Evolutionary conservation across 2,888 invertebrate genomes (phyloP), one percentile per base, ranked within the genome.

Genomic region (Herminia tarsipennalis): DNA sequence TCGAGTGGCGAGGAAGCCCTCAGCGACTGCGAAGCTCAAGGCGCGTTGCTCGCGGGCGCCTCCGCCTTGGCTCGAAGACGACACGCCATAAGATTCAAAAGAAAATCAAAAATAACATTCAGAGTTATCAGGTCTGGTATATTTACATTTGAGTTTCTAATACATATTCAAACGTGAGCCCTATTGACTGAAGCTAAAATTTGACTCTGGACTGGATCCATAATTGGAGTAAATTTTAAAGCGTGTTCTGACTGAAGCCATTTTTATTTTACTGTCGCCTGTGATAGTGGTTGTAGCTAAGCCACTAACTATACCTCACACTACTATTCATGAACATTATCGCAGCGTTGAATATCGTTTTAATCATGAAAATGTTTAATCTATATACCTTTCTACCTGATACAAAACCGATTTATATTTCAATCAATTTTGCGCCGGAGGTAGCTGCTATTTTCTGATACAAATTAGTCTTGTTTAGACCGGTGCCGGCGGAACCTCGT

Each of bases 21-120:
- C 59, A 78, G 78, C 55, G 83, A 83, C 62, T 51, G 66, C 59
- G 79, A 83, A 53, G 65, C 78, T 57, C 76, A 86, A 70, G 73
- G 83, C 70, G 59, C 84, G 75, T 44, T 86, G 78, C 86, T 87
- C 78, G 67, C 88, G 75, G 79, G 86, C 81, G 64, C 86, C 83
- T 79, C 86, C 76, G 80, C 86, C 78, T 42, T 86, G 78, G 88
- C 84, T 68, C 70, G 88, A 74, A 78, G 90, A 78, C 84, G 90
- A 76, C 77, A 85, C 76, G 90, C 91, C 83, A 78, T 92, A 81
- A 90, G 78, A 63, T 71, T 84, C 45, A 90, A 86, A 62, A 80
- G 88, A 67, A 91, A 88, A 73, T 74, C 86, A 36, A 91, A 90
- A 77, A 80, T 90, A 56, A 67, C 81, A 69, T 88, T 83, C 76